Conservation (phyloP, 2,888 invertebrate genomes). For the Ormyrus pomaceus region DNA sequence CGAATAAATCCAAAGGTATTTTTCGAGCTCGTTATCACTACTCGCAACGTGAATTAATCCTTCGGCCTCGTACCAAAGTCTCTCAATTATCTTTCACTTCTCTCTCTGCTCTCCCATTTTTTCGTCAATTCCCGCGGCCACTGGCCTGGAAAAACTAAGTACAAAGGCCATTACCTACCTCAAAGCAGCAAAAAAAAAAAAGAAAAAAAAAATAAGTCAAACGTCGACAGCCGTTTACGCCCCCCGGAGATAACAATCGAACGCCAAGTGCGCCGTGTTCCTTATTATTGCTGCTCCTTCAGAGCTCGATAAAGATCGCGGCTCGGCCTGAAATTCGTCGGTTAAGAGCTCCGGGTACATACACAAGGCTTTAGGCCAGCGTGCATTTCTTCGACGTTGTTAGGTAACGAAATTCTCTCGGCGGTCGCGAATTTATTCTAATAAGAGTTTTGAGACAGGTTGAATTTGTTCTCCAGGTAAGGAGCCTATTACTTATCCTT, state of each 20-base stretch:
- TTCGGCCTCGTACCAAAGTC: too few relatives aligned
- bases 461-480: not conserved
- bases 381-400: not conserved
- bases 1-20: too few relatives aligned
- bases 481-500: too few relatives aligned
- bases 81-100: too few relatives aligned
- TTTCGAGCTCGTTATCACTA: too few relatives aligned
- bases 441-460: slow-evolving; percentile 11
- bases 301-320: slow-evolving; percentile 31
- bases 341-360: not conserved
- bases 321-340: slow-evolving; percentile 32
- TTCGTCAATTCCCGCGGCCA: too few relatives aligned
- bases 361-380: not conserved
- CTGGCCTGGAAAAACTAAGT: not conserved
- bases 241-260: slow-evolving; percentile 4
- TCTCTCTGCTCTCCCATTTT: not conserved
- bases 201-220: not conserved
- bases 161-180: not conserved
- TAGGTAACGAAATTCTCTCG: not conserved
- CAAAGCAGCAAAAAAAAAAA: not conserved
- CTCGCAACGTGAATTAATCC: too few relatives aligned
- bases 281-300: slow-evolving; percentile 23
- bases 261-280: not conserved
- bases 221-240: not conserved
- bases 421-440: slow-evolving; percentile 25